Conservation (phyloP, 2,797 vertebrate species). For the Dendrocincla fuliginosa region DNA sequence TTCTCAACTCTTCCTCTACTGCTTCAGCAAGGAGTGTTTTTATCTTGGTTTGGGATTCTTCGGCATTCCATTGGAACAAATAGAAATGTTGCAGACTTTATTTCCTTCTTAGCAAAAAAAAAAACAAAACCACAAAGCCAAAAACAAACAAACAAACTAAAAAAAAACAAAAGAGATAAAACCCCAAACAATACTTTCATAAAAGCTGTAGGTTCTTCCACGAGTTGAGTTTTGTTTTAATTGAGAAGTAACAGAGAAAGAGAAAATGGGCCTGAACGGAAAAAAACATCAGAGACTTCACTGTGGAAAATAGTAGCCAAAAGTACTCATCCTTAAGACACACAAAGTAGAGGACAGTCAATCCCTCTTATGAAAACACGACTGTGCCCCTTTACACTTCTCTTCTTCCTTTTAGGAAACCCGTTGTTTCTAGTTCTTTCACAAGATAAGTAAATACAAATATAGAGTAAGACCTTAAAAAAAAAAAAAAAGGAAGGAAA, state of each 20-base stretch:
- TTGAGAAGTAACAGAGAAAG: neutral
- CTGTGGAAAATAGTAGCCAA: neutral
- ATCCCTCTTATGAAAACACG: neutral
- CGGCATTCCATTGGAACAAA: neutral
- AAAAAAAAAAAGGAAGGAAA: fast-evolving
- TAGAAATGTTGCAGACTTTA: neutral
- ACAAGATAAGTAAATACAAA: neutral
- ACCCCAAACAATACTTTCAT: neutral
- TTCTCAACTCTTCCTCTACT: neutral
- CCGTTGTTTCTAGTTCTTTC: neutral
- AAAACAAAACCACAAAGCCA: too few species aligned
- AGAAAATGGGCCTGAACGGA: neutral
- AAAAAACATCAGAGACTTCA: neutral
- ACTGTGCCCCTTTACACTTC: neutral
- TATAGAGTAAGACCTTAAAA: neutral
- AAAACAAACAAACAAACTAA: too few species aligned
- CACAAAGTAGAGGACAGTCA: neutral
- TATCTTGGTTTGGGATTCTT: neutral
- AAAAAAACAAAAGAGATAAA: too few species aligned
- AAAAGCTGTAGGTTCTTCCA: neutral
- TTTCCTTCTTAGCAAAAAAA: neutral
- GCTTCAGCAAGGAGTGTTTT: neutral
- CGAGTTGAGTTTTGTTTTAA: neutral
- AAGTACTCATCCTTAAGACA: neutral
- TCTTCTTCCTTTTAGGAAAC: neutral